Evolutionary conservation across 2,888 invertebrate genomes (phyloP), one percentile per base, ranked within the genome.

Genomic region (Coleophora deauratella): DNA sequence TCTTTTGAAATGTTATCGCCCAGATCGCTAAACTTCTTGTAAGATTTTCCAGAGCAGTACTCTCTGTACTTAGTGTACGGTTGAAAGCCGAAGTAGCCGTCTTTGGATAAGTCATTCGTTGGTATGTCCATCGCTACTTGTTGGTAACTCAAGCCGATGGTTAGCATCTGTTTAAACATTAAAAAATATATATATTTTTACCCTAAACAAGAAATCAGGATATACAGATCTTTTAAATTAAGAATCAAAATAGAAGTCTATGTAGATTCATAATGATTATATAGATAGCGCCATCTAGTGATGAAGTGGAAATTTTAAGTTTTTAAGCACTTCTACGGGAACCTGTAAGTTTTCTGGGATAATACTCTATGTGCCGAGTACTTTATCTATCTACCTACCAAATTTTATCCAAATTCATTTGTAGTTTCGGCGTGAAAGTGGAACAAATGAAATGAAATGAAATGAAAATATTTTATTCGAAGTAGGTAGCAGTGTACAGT

Each of bases 31-130:
- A 91, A 94, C 13, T 78, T 86, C 38, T 89, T 87, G 0, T 90
- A 89, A 27, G 87, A 87, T 8, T 91, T 90, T 37, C 93, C 81
- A 1, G 92, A 92, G 57, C 93, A 94, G 81, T 90, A 91, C 70
- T 93, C 91, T 47, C 92, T 88, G 75, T 91, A 94, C 64, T 93
- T 92, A 88, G 93, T 91, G 69, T 94, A 95, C n/a, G 93, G 91
- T 31, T 93, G 93, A 43, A 94, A 85, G 40, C 93, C 94, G 52
- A 93, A 92, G 65, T 94, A 93, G 43, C 95, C 88, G 42, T 92
- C 56, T 41, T 69, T 70, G 2, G 55, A 49, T 4, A 68, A 33
- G 34, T 70, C 71, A 41, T 51, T 65, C 0, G 64, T 52, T 1
- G 54, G 21, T 0, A 64, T 44, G 21, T 69, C 70, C 0, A 54